A percentile compares a stretch with the other conserved stretches of the same genome.
phyloP scores from a whole-genome alignment of 2,797 vertebrate genomes.

The Mus spretus region DNA sequence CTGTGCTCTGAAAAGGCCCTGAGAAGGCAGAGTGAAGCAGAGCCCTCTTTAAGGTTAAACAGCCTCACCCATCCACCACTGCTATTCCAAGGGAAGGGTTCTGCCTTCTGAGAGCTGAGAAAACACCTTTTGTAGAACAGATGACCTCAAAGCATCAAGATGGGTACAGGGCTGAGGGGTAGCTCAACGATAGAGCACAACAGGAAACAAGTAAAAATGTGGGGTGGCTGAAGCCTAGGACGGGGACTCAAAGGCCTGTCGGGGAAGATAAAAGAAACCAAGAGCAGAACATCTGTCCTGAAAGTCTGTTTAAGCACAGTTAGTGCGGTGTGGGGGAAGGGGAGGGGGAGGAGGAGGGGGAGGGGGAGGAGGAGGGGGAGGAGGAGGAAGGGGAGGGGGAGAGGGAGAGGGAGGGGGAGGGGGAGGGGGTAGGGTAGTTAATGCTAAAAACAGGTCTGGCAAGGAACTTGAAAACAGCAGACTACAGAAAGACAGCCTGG shows the following conservation, averaged over 20 bases:
- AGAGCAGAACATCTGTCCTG: not conserved
- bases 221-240: not conserved
- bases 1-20: not conserved
- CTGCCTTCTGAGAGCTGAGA: not conserved
- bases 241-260: not conserved
- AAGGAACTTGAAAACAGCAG: not conserved
- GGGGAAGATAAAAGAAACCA: not conserved
- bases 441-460: not conserved
- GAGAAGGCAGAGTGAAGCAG: not conserved
- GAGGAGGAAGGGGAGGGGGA: too few relatives aligned
- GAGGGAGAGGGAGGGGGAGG: too few relatives aligned
- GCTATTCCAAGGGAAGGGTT: not conserved
- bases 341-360: not conserved
- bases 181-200: not conserved
- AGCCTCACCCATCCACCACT: not conserved
- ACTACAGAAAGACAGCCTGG: not conserved
- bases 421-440: not conserved
- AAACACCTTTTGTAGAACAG: not conserved
- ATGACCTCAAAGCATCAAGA: not conserved
- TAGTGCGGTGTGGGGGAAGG: accelerated
- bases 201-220: not conserved
- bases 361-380: not conserved
- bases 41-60: not conserved
- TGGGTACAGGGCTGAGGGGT: not conserved
- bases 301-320: not conserved